phyloP scores from a whole-genome alignment of 1,140 invertebrate genomes.

The Bombus sibiricus region DNA sequence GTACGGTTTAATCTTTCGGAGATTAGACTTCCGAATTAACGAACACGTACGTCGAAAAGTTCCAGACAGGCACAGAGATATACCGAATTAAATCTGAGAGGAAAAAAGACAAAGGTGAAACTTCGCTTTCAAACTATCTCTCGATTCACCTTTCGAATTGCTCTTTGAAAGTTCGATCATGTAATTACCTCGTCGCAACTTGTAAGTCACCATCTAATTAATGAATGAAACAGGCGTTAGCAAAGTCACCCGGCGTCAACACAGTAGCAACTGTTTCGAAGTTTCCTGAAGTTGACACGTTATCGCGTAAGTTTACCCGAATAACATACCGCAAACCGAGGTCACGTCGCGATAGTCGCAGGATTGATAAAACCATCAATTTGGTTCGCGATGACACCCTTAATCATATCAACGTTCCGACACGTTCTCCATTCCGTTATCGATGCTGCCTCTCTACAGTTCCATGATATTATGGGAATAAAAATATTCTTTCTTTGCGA shows the following conservation, averaged over 20 bases:
- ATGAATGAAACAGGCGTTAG: background rate
- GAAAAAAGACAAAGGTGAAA: background rate
- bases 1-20: background rate
- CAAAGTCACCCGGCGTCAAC: background rate
- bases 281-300: background rate
- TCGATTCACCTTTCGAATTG: background rate
- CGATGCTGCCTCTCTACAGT: background rate
- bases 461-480: background rate
- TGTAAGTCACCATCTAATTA: background rate
- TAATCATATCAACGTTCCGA: background rate
- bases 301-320: constrained; percentile 5
- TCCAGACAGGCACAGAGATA: background rate
- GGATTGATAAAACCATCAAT: constrained; percentile 17
- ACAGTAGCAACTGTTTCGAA: background rate
- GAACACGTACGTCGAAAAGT: background rate
- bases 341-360: background rate
- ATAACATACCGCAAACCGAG: background rate
- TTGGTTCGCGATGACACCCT: background rate
- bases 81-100: background rate
- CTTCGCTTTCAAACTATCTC: background rate
- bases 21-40: background rate
- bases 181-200: background rate
- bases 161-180: background rate
- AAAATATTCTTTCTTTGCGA: background rate
- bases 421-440: background rate